phyloP scores from a whole-genome alignment of 2,888 invertebrate genomes.

The Amphipyra berbera region DNA sequence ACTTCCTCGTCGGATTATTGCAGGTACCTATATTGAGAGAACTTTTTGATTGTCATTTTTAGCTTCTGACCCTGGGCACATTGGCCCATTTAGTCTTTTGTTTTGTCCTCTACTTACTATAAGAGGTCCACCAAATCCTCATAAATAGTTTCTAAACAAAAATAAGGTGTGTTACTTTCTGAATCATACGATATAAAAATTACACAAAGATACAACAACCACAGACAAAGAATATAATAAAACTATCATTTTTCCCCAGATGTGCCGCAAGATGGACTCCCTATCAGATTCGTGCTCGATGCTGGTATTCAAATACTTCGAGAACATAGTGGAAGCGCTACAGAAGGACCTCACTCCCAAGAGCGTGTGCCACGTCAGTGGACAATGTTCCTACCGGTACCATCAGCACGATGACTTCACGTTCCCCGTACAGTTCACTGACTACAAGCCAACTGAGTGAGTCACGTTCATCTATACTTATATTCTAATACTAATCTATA shows the following conservation, averaged over 20 bases:
- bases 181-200: too few species aligned
- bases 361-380: constrained; percentile 93
- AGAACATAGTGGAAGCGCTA: constrained; percentile 91
- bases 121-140: too few species aligned
- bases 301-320: constrained; percentile 93
- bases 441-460: constrained; percentile 89
- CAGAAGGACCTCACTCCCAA: constrained; percentile 90
- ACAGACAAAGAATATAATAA: too few species aligned
- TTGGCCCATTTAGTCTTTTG: too few species aligned
- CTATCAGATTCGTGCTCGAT: constrained; percentile 95
- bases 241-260: constrained; percentile 60
- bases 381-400: constrained; percentile 92
- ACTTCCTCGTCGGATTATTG: constrained; percentile 89
- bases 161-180: too few species aligned
- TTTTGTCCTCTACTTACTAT: too few species aligned
- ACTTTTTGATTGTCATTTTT: neutral
- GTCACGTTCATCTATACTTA: constrained; percentile 43
- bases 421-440: constrained; percentile 89
- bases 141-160: too few species aligned
- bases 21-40: constrained; percentile 75
- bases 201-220: too few species aligned
- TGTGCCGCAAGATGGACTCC: constrained; percentile 92
- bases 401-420: constrained; percentile 91
- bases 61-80: too few species aligned
- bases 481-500: too few species aligned